Evolutionary conservation across 2,888 invertebrate species (phyloP), one percentile per base, ranked within the genome.

Genomic region (Chironomus tentans): DNA sequence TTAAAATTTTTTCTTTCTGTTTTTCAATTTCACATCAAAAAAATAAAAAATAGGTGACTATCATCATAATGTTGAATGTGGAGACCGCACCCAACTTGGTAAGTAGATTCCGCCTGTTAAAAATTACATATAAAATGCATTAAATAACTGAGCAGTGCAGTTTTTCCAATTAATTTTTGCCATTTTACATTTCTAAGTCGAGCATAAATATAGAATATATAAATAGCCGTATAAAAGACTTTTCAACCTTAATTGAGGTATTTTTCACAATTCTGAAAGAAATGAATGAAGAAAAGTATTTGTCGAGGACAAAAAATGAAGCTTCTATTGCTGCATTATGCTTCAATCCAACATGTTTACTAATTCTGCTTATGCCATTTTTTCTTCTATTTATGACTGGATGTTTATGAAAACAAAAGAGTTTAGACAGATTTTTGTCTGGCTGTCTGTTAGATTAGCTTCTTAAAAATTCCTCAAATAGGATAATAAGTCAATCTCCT

Each of bases 1-100:
- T 56, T 56, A 56, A 56, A 56, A 56, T 56, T 56, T 56, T 15
- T 50, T n/a, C n/a, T n/a, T 15, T 50, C 50, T 15, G 2, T n/a
- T 50, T 56, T 56, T 56, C 18, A 56, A 56, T 56, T 56, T 38
- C 38, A 38, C 38, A 38, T 38, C 38, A 10, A 38, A 38, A 38
- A 10, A 28, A 28, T 4, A 24, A 28, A 50, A 50, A 13, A 13
- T 13, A 65, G 65, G 65, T 78, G 96, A 96, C 85, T 96, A 96
- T 86, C 88, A 94, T 80, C 95, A 96, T 88, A 95, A 95, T 80
- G 95, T 96, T 68, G 94, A 96, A 80, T 96, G 96, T 82, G 94
- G 94, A 70, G 94, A 94, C 79, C 91, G 96, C 82, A 85, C 91
- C 78, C 92, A 94, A 83, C 87, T 96, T 80, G 95, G 93, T 93